Conservation (phyloP, 1,140 invertebrate species). For the fruit fly (Drosophila melanogaster) region DNA sequence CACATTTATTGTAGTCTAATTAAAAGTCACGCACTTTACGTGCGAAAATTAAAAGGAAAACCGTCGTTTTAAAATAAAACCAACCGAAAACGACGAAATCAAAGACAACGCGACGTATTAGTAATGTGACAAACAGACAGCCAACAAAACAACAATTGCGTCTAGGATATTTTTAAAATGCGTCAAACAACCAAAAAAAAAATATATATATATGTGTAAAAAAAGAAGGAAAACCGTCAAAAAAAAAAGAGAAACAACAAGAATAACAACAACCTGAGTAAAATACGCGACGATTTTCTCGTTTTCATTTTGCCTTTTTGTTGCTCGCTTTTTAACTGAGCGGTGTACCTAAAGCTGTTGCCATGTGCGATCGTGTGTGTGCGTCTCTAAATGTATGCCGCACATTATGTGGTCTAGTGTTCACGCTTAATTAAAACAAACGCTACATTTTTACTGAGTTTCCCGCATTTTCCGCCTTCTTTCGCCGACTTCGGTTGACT, state of each 20-base stretch:
- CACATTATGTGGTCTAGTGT: constrained; percentile 82
- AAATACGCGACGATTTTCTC: constrained; percentile 68
- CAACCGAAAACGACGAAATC: constrained; percentile 41
- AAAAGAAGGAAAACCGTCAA: constrained; percentile 17
- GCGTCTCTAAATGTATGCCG: constrained; percentile 68
- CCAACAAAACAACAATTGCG: constrained; percentile 58
- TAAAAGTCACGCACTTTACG: constrained; percentile 79
- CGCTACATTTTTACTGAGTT: constrained; percentile 54
- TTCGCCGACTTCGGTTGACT: constrained; percentile 27
- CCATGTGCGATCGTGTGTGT: constrained; percentile 39
- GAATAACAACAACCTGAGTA: constrained; percentile 40
- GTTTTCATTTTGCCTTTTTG: constrained; percentile 46
- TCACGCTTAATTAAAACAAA: constrained; percentile 78
- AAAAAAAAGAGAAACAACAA: constrained; percentile 10
- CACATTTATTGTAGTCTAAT: constrained; percentile 80
- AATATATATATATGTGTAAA: background rate
- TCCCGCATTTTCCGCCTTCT: constrained; percentile 52
- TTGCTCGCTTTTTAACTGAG: constrained; percentile 33
- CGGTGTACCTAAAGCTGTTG: constrained; percentile 64
- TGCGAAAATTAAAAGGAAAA: constrained; percentile 59
- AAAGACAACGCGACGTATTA: constrained; percentile 77
- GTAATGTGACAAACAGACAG: constrained; percentile 63
- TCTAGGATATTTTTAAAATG: constrained; percentile 79
- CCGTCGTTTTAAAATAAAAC: constrained; percentile 12
- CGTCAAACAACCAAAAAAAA: constrained; percentile 60